phyloP scores from a whole-genome alignment of 2,113 vertebrate genomes.

The Semnornis frantzii region DNA sequence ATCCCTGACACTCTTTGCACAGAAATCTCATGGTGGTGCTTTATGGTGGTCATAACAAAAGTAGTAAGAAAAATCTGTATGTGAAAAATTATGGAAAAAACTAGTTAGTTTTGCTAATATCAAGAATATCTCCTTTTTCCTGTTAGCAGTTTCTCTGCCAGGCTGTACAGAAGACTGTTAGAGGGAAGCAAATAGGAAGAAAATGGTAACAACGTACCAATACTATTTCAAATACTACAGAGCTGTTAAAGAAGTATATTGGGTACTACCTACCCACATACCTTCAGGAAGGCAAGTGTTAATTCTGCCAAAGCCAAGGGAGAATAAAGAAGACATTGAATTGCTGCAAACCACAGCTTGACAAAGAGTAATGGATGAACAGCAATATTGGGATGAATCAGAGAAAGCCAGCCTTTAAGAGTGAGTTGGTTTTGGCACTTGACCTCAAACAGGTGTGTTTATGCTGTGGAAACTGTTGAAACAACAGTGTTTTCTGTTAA shows the following conservation, averaged over 20 bases:
- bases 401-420: not conserved
- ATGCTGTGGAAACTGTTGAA: not conserved
- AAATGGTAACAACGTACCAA: not conserved
- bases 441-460: not conserved
- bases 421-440: not conserved
- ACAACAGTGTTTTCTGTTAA: not conserved
- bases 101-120: constrained; percentile 2
- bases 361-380: not conserved
- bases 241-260: not conserved
- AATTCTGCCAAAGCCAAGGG: not conserved
- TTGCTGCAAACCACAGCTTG: not conserved
- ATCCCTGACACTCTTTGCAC: not conserved
- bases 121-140: not conserved
- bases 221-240: not conserved
- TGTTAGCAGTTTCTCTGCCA: not conserved
- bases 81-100: not conserved
- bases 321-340: constrained; percentile 15
- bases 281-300: not conserved
- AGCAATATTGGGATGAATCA: not conserved
- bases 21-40: not conserved
- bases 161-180: not conserved
- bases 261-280: not conserved
- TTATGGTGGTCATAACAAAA: not conserved
- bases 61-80: not conserved
- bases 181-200: not conserved